phyloP scores from a whole-genome alignment of 2,888 invertebrate genomes.

The Acronicta alni region DNA sequence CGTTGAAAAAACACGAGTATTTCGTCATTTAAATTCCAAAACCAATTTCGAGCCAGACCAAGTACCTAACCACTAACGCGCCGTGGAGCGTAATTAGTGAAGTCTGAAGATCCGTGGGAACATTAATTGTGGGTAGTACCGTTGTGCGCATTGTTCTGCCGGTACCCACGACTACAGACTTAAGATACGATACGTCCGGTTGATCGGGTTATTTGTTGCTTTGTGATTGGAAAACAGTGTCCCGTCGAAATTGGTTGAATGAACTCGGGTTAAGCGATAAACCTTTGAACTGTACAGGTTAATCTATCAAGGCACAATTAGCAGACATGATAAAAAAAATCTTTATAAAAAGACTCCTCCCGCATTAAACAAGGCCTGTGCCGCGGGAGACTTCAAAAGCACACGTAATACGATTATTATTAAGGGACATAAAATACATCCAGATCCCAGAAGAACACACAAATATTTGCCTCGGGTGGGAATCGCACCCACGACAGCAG shows the following conservation, averaged over 20 bases:
- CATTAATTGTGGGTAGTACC: constrained; percentile 49
- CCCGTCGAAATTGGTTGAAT: constrained; percentile 8
- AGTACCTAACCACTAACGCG: constrained; percentile 26
- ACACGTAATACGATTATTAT: too few species aligned
- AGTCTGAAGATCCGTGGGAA: constrained; percentile 48
- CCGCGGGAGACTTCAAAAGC: too few species aligned
- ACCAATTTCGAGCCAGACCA: constrained; percentile 23
- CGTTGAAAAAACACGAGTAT: not conserved
- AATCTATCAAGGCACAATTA: too few species aligned
- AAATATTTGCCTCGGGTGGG: too few species aligned
- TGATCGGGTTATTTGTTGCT: constrained; percentile 27
- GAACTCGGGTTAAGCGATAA: not conserved
- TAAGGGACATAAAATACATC: too few species aligned
- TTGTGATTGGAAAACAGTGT: constrained; percentile 32
- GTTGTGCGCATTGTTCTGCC: constrained; percentile 45
- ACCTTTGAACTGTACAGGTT: not conserved
- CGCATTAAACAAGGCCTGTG: too few species aligned
- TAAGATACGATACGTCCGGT: constrained; percentile 41
- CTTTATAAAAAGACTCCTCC: too few species aligned
- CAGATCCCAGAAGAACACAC: too few species aligned
- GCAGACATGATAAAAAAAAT: too few species aligned
- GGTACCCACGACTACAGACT: constrained; percentile 47
- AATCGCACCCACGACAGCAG: too few species aligned
- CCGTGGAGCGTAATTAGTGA: constrained; percentile 46
- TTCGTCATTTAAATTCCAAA: constrained; percentile 13